Conservation (phyloP, 2,113 vertebrate genomes). For the Apteryx mantelli region DNA sequence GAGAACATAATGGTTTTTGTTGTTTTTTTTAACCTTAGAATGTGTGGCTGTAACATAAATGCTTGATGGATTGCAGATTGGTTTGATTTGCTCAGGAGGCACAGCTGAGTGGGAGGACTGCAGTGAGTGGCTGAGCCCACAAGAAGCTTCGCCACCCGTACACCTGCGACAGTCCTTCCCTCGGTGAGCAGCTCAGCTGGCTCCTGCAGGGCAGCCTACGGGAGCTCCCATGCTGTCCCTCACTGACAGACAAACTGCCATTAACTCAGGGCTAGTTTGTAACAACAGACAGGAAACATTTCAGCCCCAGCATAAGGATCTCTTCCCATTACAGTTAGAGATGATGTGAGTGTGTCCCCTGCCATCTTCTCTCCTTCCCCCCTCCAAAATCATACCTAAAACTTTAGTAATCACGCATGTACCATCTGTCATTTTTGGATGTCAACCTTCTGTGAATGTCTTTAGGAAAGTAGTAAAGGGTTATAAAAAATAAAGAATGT, state of each 20-base stretch:
- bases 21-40: neutral
- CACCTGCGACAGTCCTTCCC: neutral
- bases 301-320: neutral
- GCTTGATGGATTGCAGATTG: neutral
- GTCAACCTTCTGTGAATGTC: neutral
- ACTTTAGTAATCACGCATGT: neutral
- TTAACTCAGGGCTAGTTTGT: neutral
- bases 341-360: fast-evolving
- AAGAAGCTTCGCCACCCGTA: neutral
- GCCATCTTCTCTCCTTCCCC: neutral
- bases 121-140: neutral
- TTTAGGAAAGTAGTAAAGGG: neutral
- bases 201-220: fast-evolving
- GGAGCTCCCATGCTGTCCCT: neutral
- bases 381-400: neutral
- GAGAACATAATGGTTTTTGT: neutral
- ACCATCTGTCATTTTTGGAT: neutral
- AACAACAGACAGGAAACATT: neutral
- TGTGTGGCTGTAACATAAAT: neutral
- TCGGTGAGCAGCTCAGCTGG: neutral
- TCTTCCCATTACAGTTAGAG: fast-evolving
- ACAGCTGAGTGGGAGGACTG: neutral
- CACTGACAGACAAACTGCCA: neutral
- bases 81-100: neutral
- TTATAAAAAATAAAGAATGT: neutral